phyloP scores from a whole-genome alignment of 2,888 invertebrate species.

The Hypselothyrea guttata region DNA sequence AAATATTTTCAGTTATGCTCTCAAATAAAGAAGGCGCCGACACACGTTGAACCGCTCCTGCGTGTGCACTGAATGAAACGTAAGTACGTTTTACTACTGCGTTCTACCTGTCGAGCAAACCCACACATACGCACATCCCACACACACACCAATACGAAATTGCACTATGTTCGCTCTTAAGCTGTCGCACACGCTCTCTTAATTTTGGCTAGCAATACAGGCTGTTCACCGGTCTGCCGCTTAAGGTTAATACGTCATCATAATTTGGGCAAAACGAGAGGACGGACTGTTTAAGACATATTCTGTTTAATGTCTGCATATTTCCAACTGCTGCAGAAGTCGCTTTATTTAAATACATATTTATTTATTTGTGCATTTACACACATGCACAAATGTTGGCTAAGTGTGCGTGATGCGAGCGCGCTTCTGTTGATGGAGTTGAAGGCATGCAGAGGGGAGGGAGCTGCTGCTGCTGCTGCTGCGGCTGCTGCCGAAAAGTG shows the following conservation, averaged over 20 bases:
- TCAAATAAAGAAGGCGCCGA: too few relatives aligned
- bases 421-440: constrained; percentile 5
- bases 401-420: too few relatives aligned
- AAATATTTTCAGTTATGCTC: too few relatives aligned
- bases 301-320: too few relatives aligned
- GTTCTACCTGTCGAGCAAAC: constrained; percentile 47
- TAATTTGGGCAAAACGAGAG: constrained; percentile 36
- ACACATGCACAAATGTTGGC: too few relatives aligned
- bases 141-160: background rate
- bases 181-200: constrained; percentile 29
- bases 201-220: constrained; percentile 5
- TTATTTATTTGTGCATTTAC: too few relatives aligned
- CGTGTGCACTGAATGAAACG: constrained; percentile 56
- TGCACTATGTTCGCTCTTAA: constrained; percentile 28
- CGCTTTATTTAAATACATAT: too few relatives aligned
- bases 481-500: constrained; percentile 16
- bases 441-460: background rate
- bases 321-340: too few relatives aligned
- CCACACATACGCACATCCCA: constrained; percentile 14
- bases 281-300: too few relatives aligned
- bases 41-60: constrained; percentile 39
- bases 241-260: constrained; percentile 60
- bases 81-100: constrained; percentile 45
- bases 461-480: too few relatives aligned
- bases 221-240: constrained; percentile 23